These are phyloP conservation scores for Lymantria monacha DNA, from an alignment of 2,888 invertebrate genomes.

Conservation along the genomic window DNA sequence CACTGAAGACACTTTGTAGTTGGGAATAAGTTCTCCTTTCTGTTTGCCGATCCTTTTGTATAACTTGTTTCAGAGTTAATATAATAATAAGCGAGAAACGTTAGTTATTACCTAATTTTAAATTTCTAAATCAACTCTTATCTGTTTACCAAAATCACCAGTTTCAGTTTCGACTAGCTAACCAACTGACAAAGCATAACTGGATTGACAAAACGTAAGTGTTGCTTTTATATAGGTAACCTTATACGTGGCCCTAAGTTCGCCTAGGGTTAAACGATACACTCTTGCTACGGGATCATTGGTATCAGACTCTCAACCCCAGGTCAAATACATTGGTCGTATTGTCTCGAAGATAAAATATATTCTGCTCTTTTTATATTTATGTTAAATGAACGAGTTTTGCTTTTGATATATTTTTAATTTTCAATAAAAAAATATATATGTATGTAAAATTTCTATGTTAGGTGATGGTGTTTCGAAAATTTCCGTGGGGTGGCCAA, in stretches of 20 bases:
- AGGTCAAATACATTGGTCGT: constrained; percentile 55
- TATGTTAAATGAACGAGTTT: background rate
- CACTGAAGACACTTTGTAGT: too few relatives aligned
- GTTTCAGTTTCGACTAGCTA: background rate
- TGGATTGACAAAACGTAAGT: constrained; percentile 49
- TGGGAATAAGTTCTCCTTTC: too few relatives aligned
- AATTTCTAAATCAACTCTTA: too few relatives aligned
- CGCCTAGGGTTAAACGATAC: constrained; percentile 75
- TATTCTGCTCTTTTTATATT: constrained; percentile 35
- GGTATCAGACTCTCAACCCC: constrained; percentile 41
- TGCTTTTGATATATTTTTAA: background rate
- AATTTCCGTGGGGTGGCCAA: too few relatives aligned
- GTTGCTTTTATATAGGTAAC: constrained; percentile 65
- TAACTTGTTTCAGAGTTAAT: too few relatives aligned
- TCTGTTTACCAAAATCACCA: too few relatives aligned
- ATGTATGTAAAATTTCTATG: too few relatives aligned
- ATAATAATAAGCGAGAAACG: too few relatives aligned
- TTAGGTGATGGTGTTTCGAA: too few relatives aligned
- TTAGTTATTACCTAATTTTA: too few relatives aligned
- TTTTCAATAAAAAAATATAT: too few relatives aligned
- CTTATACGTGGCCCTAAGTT: constrained; percentile 63
- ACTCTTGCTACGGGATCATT: constrained; percentile 62
- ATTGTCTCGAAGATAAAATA: constrained; percentile 58
- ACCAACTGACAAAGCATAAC: constrained; percentile 28
- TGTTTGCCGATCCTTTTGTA: too few relatives aligned